Percentiles rank a stretch among this genome's conserved stretches.
Conservation (phyloP, 2,797 vertebrate species). For the Melanotaenia trifasciata region DNA sequence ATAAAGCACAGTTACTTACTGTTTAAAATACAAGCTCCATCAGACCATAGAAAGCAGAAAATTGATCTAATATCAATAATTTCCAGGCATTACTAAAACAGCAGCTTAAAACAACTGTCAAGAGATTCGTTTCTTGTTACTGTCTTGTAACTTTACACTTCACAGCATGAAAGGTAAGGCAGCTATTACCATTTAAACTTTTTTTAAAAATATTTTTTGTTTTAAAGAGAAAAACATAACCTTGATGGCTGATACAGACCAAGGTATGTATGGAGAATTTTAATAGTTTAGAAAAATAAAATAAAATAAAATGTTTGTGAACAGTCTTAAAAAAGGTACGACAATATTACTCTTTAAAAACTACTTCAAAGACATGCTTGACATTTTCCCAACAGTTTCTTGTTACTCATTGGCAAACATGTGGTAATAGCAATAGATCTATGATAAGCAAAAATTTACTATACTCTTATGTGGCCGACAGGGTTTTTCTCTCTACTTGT, state of each 20-base stretch:
- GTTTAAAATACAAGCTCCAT: background rate
- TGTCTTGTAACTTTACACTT: background rate
- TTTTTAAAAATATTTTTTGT: background rate
- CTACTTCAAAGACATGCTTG: constrained; percentile 8
- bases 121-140: background rate
- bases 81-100: background rate
- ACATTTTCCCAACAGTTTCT: background rate
- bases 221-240: constrained; percentile 1
- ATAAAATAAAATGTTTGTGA: background rate
- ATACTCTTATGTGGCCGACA: constrained; percentile 7
- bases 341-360: background rate
- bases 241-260: background rate
- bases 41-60: too few relatives aligned
- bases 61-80: background rate
- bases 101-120: background rate
- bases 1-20: background rate
- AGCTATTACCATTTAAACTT: background rate
- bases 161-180: background rate
- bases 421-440: constrained; percentile 19
- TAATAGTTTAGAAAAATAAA: background rate
- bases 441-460: constrained; percentile 1
- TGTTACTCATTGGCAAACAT: constrained; percentile 6
- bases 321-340: background rate
- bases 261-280: background rate
- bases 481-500: background rate